Evolutionary conservation across 2,888 invertebrate species (phyloP).

Genomic region (Nasonovia ribisnigri): DNA sequence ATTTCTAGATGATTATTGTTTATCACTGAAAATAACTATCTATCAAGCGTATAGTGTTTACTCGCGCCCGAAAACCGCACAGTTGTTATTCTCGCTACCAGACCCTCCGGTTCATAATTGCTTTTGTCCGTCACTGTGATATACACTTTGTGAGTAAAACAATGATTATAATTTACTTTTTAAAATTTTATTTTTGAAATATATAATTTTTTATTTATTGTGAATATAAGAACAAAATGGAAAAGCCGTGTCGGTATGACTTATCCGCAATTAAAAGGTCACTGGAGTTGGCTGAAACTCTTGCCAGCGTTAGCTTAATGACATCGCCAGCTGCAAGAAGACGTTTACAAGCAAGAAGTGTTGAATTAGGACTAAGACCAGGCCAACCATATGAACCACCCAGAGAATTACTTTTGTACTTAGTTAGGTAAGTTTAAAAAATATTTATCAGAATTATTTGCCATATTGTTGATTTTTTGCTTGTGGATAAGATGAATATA

Average conservation of each 20-base stretch:
- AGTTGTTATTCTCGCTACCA: background rate
- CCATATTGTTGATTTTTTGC: background rate
- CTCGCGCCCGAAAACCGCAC: conserved; percentile 8
- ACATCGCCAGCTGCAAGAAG: conserved; percentile 74
- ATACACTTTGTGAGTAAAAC: conserved; percentile 20
- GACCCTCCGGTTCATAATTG: background rate
- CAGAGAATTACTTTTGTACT: conserved; percentile 75
- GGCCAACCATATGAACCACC: conserved; percentile 74
- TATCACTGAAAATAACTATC: conserved; percentile 15
- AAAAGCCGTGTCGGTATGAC: conserved; percentile 66
- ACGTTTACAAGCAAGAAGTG: conserved; percentile 74
- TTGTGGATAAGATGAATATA: background rate
- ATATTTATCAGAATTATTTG: background rate
- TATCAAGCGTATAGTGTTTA: background rate
- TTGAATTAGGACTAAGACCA: conserved; percentile 72
- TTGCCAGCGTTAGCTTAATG: conserved; percentile 75
- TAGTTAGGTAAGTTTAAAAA: conserved; percentile 75
- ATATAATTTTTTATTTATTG: background rate
- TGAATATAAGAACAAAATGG: conserved; percentile 41
- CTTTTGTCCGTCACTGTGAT: background rate
- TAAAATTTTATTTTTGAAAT: background rate
- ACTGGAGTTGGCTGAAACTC: conserved; percentile 74
- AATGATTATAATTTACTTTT: background rate
- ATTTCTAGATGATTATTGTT: conserved; percentile 11
- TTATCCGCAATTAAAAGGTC: conserved; percentile 71